phyloP scores from a whole-genome alignment of 2,113 vertebrate species.

The Emydocephalus ijimae region DNA sequence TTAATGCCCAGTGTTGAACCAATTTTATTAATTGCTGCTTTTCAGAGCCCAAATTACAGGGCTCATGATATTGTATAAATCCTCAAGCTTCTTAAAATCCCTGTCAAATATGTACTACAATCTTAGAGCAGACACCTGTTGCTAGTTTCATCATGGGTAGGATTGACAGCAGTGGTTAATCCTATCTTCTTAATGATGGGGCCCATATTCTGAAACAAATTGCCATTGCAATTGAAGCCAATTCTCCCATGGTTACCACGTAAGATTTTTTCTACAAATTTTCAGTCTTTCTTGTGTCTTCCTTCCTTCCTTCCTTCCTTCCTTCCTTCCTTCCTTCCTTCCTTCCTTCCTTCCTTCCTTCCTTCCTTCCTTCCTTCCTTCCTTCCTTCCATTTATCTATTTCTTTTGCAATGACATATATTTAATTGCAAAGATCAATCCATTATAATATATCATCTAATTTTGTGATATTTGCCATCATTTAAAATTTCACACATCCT shows the following conservation, averaged over 20 bases:
- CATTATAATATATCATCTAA: constrained; percentile 25
- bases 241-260: not conserved
- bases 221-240: not conserved
- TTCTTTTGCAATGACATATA: not conserved
- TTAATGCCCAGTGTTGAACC: not conserved
- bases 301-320: not conserved
- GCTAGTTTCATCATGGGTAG: not conserved
- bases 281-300: not conserved
- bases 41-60: not conserved
- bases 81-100: not conserved
- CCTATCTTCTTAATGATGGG: not conserved
- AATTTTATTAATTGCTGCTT: not conserved
- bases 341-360: not conserved
- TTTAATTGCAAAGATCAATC: constrained; percentile 15
- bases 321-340: not conserved
- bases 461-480: constrained; percentile 18
- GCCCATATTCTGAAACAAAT: not conserved
- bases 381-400: not conserved
- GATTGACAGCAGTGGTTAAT: not conserved
- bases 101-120: not conserved
- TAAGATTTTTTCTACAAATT: not conserved
- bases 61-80: not conserved
- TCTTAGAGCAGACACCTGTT: not conserved
- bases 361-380: not conserved
- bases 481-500: constrained; percentile 51